Conservation (phyloP, 2,797 vertebrate species). For the Mergus octosetaceus region DNA sequence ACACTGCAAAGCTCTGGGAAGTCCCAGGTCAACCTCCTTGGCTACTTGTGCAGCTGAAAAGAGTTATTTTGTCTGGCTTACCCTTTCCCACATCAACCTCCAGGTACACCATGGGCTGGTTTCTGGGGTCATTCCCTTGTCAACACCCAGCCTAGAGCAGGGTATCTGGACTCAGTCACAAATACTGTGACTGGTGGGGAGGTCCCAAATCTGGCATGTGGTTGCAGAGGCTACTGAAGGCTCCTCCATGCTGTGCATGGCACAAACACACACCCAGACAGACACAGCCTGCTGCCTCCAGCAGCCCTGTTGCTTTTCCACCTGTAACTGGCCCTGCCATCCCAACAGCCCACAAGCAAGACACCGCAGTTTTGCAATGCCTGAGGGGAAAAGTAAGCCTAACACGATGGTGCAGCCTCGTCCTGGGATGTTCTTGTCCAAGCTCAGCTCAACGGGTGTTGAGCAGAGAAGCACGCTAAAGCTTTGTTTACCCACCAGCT, state of each 20-base stretch:
- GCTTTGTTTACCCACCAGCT: not conserved
- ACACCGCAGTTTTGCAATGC: rapidly evolving
- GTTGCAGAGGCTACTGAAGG: not conserved
- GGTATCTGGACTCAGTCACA: not conserved
- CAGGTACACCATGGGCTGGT: not conserved
- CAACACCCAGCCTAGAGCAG: not conserved
- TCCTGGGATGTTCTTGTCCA: not conserved
- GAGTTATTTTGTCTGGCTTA: rapidly evolving
- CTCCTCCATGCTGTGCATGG: not conserved
- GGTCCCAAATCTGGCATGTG: not conserved
- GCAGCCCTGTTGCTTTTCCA: not conserved
- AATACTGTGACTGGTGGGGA: not conserved
- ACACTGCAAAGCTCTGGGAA: not conserved
- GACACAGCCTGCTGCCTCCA: not conserved
- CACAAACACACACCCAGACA: not conserved
- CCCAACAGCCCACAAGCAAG: not conserved
- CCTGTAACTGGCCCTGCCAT: not conserved
- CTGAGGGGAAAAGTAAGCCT: too few relatives aligned
- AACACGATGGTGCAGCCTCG: not conserved
- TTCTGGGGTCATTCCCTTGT: not conserved
- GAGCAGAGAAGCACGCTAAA: not conserved
- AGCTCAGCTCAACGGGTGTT: rapidly evolving
- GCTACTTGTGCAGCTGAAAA: not conserved
- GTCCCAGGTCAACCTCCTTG: not conserved
- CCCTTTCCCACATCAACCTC: not conserved